phyloP scores from a whole-genome alignment of 1,140 invertebrate species.

The Augochlora pura region DNA sequence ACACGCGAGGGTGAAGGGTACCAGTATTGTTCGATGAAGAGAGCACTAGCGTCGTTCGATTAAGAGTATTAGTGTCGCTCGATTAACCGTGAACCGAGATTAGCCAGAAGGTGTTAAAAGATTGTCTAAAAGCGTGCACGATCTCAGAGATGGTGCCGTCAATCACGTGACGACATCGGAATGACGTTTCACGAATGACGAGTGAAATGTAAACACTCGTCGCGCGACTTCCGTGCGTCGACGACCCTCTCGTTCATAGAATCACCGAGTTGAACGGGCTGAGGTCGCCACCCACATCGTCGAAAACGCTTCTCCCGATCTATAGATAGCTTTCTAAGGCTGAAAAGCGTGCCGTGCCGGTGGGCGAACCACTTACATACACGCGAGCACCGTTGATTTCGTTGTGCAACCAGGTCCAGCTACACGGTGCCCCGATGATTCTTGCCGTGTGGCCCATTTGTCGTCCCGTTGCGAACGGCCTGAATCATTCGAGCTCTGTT shows the following conservation, averaged over 20 bases:
- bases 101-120: too few relatives aligned
- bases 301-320: constrained; percentile 61
- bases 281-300: constrained; percentile 74
- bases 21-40: too few relatives aligned
- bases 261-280: constrained; percentile 43
- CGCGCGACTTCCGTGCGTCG: constrained; percentile 57
- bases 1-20: too few relatives aligned
- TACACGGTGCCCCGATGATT: background rate
- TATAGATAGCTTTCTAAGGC: constrained; percentile 70
- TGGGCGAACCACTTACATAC: constrained; percentile 77
- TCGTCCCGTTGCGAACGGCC: background rate
- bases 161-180: background rate
- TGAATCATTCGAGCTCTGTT: background rate
- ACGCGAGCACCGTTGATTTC: constrained; percentile 47
- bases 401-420: constrained; percentile 42
- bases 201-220: constrained; percentile 54
- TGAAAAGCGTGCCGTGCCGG: constrained; percentile 61
- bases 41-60: too few relatives aligned
- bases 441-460: background rate
- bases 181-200: constrained; percentile 28
- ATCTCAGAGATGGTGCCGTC: background rate
- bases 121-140: background rate
- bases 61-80: too few relatives aligned
- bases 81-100: too few relatives aligned
- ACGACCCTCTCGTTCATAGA: constrained; percentile 29